Base-by-base conservation (phyloP, 1,140 invertebrate genomes). In the Agraylea sexmaculata region DNA sequence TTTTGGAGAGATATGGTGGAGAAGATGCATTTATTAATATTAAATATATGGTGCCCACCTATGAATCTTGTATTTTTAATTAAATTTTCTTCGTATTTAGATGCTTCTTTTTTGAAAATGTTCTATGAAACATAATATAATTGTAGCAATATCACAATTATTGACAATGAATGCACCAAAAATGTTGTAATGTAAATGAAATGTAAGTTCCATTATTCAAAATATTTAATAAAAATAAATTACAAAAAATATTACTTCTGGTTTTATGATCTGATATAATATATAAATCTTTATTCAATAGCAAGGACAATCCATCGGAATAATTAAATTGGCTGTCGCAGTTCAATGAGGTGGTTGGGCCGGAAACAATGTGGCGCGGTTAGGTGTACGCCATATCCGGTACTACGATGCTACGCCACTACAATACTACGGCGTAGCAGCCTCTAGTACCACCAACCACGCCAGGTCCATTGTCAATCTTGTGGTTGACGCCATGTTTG, bases 1-100 rank as follows among this genome's bases (percentile, higher is more conserved):
- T 87, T 15, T 68, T 96, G 39, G 90, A 96, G 60, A 68, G 74
- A 45, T 83, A 84, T 55, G 91, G 91, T 4, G 90, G 91, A 3
- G 80, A 87, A 49, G 87, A 94, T 62, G 89, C 91, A 4, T 95
- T 90, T 56, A 92, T 93, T 50, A 93, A 94, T 59, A 94, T 96
- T 51, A 95, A 96, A 66, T 94, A 94, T 57, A 90, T 95, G 78
- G 75, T 95, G 41, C 91, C 91, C 0, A 95, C 90, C 4, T 96
- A 95, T 52, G 90, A 96, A 59, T 93, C 90, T n/a, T 88, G 85
- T 57, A 73, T 90, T 51, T 66, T 80, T 46, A 84, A 86, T 56
- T 87, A 57, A 43, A 32, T 34, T 15, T 12, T 7, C 7, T 8
- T 6, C 7, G 7, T 11, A 15, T 15, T 6, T 6, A n/a, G n/a